These are phyloP conservation scores for Zootermopsis nevadensis DNA, from an alignment of 2,888 invertebrate genomes.

Conservation along the genomic window DNA sequence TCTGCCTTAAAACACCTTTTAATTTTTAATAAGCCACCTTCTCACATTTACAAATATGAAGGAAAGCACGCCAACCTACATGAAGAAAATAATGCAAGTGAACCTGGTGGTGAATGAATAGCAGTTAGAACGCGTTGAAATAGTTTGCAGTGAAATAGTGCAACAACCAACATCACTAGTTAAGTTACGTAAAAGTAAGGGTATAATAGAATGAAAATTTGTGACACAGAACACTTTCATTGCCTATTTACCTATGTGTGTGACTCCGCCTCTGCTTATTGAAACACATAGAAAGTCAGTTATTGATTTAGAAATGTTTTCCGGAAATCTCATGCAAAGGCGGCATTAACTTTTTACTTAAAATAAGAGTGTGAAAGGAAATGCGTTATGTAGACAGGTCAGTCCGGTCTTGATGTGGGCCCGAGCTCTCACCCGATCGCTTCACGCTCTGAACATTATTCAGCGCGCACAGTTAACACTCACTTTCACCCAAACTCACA, in stretches of 20 bases:
- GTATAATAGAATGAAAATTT: too few relatives aligned
- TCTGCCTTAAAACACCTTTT: too few relatives aligned
- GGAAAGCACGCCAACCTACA: too few relatives aligned
- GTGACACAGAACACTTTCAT: too few relatives aligned
- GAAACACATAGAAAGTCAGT: constrained; percentile 21
- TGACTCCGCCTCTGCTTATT: neutral
- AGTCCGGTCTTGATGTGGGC: constrained; percentile 41
- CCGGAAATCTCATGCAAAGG: constrained; percentile 14
- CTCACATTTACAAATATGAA: too few relatives aligned
- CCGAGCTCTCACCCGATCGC: constrained; percentile 12
- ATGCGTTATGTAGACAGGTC: constrained; percentile 37
- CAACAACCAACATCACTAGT: too few relatives aligned
- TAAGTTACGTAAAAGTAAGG: too few relatives aligned
- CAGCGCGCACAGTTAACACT: neutral
- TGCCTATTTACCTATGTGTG: neutral
- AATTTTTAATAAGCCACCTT: too few relatives aligned
- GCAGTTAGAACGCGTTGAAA: too few relatives aligned
- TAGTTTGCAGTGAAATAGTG: too few relatives aligned
- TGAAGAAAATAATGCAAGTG: too few relatives aligned
- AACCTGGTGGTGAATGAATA: too few relatives aligned
- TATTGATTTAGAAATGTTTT: neutral
- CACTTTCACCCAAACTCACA: constrained; percentile 16
- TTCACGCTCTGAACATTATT: constrained; percentile 22
- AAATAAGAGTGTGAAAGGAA: constrained; percentile 14
- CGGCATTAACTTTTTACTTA: constrained; percentile 17